Conservation (phyloP, 2,113 vertebrate genomes). For the Podarcis cretensis region DNA sequence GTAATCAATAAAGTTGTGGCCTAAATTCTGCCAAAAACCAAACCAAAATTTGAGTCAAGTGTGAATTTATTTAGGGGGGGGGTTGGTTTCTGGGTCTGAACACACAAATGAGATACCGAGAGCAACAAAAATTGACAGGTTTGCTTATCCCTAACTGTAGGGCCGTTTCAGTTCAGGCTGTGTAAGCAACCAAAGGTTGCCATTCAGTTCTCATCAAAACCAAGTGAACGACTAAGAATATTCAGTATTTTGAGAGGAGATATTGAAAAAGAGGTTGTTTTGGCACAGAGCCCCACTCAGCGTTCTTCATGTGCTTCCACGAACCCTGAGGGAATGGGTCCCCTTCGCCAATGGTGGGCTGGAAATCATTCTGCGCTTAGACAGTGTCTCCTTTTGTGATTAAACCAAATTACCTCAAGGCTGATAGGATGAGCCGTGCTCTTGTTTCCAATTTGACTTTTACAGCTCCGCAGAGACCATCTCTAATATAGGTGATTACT, state of each 20-base stretch:
- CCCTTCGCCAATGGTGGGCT: background rate
- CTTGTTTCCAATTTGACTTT: slow-evolving; percentile 38
- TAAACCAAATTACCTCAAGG: slow-evolving; percentile 31
- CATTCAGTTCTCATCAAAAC: too few relatives aligned
- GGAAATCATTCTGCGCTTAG: slow-evolving; percentile 12
- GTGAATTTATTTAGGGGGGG: too few relatives aligned
- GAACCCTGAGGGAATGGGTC: background rate
- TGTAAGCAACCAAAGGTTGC: too few relatives aligned
- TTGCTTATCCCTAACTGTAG: too few relatives aligned
- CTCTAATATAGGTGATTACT: slow-evolving; percentile 37
- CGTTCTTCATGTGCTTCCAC: background rate
- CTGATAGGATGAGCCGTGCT: slow-evolving; percentile 23
- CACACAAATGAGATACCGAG: too few relatives aligned
- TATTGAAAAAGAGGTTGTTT: background rate
- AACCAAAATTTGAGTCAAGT: too few relatives aligned
- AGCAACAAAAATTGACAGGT: too few relatives aligned
- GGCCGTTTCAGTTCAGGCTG: too few relatives aligned
- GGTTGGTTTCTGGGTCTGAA: too few relatives aligned
- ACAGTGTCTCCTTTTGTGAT: slow-evolving; percentile 26
- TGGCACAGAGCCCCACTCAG: background rate
- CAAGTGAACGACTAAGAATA: background rate
- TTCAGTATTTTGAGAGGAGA: background rate
- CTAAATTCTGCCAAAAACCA: too few relatives aligned
- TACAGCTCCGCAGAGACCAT: slow-evolving; percentile 22
- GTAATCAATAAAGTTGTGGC: too few relatives aligned